Base-by-base conservation (phyloP, 2,888 invertebrate species). In the Nomada goodeniana region DNA sequence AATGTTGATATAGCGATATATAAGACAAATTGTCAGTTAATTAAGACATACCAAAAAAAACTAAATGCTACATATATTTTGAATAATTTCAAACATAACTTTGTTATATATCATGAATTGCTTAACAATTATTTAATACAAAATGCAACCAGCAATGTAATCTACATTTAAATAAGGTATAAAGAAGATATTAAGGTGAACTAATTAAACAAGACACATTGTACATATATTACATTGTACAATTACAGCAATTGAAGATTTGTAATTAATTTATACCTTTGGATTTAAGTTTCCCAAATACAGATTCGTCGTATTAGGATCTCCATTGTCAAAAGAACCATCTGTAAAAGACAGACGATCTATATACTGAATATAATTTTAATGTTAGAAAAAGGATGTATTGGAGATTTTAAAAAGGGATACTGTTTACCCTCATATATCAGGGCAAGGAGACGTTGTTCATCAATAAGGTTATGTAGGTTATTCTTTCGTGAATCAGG, bases 241-340 rank as follows among this genome's bases (percentile, higher is more conserved):
- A 47, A 47, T 47, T 13, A 47, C 11, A 11, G 3, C 47, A 47
- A 47, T 13, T 47, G 15, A 47, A 13, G 15, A 47, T 36, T 36
- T 0, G 7, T 36, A 47, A 13, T 47, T 47, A 15, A 47, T 47
- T 15, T 86, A 92, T 94, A 98, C 98, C 96, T 98, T 98, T 63
- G 99, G 99, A 94, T 98, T 99, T 50, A 99, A 95, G 94, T 99
- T 99, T 78, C 99, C 99, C 72, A 99, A 95, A 94, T 99, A 99
- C 53, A 99, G 95, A 94, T 99, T 99, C 67, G 99, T 99, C 1
- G 99, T 99, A 90, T 97, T 98, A 50, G 99, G 98, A 95, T 99
- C 99, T 0, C 98, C 98, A 79, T 97, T 97, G 94, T 99, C 98
- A 93, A 98, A 98, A 0, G 98, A 98, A 36, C 98, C 98, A 59